Conservation (phyloP, 1,140 invertebrate species). For the Drosophila bocki region DNA sequence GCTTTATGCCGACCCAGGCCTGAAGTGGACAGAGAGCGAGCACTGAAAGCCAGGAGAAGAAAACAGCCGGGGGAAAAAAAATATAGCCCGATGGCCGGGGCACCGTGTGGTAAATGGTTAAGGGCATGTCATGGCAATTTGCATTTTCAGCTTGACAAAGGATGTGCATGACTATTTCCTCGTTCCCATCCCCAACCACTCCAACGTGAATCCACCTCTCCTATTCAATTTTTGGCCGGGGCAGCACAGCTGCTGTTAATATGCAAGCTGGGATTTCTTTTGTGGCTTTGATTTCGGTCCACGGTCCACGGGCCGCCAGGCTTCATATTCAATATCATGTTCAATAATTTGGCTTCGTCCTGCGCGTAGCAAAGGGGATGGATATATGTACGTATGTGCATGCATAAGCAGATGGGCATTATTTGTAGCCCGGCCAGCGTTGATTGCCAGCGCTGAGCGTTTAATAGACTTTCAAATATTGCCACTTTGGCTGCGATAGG, state of each 20-base stretch:
- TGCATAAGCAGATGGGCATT: constrained; percentile 48
- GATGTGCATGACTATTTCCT: constrained; percentile 67
- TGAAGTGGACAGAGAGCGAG: constrained; percentile 32
- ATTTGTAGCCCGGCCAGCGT: constrained; percentile 27
- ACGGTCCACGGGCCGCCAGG: constrained; percentile 3
- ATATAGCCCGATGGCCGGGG: constrained; percentile 40
- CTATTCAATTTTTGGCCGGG: constrained; percentile 56
- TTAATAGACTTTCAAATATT: constrained; percentile 84
- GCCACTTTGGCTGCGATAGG: constrained; percentile 57
- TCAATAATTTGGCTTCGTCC: constrained; percentile 58
- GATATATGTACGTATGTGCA: constrained; percentile 9
- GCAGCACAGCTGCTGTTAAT: constrained; percentile 79
- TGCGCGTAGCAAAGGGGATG: background rate
- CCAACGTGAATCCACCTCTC: constrained; percentile 16
- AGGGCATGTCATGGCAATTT: constrained; percentile 83
- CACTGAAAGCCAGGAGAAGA: constrained; percentile 33
- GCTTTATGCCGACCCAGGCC: constrained; percentile 59
- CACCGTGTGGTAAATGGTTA: constrained; percentile 78
- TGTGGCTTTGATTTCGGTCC: constrained; percentile 77
- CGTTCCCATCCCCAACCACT: background rate
- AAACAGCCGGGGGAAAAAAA: constrained; percentile 33
- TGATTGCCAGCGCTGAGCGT: constrained; percentile 64
- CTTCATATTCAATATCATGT: constrained; percentile 78
- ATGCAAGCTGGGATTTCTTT: constrained; percentile 82
- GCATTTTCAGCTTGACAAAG: constrained; percentile 82